These are phyloP conservation scores for Malthinus seriepunctatus DNA, from an alignment of 2,888 invertebrate species.

Conservation along the genomic window DNA sequence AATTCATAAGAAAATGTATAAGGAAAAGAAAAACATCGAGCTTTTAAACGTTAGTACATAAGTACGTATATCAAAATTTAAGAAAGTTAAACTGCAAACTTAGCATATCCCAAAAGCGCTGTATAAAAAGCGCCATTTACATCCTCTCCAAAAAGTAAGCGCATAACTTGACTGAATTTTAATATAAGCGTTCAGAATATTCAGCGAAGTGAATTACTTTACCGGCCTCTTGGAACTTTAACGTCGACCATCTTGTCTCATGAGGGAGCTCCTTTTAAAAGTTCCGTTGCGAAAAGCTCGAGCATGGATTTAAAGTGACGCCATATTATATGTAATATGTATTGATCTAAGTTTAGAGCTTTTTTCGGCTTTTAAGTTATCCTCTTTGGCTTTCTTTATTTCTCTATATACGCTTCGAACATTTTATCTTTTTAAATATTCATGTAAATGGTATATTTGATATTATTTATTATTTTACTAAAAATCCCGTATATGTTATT, in stretches of 20 bases:
- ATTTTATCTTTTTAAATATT: conserved; percentile 25
- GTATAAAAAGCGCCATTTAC: conserved; percentile 50
- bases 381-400: conserved; percentile 27
- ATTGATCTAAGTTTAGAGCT: conserved; percentile 41
- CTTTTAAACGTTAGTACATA: conserved; percentile 1
- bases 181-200: conserved; percentile 46
- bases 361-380: conserved; percentile 31
- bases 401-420: conserved; percentile 18
- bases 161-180: conserved; percentile 44
- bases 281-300: conserved; percentile 46
- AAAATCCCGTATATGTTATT: not conserved
- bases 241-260: conserved; percentile 50
- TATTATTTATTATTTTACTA: conserved; percentile 12
- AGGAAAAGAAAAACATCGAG: not conserved
- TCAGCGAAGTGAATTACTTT: conserved; percentile 49
- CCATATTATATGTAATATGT: conserved; percentile 51
- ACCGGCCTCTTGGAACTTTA: conserved; percentile 34
- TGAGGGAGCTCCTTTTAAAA: conserved; percentile 52
- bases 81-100: conserved; percentile 30
- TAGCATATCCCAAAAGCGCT: conserved; percentile 31
- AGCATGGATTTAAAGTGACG: conserved; percentile 48
- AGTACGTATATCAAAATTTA: conserved; percentile 5
- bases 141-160: conserved; percentile 45
- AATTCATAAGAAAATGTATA: too few relatives aligned
- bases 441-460: conserved; percentile 23